Conservation (phyloP, 2,113 vertebrate genomes). For the Carassius carassius region DNA sequence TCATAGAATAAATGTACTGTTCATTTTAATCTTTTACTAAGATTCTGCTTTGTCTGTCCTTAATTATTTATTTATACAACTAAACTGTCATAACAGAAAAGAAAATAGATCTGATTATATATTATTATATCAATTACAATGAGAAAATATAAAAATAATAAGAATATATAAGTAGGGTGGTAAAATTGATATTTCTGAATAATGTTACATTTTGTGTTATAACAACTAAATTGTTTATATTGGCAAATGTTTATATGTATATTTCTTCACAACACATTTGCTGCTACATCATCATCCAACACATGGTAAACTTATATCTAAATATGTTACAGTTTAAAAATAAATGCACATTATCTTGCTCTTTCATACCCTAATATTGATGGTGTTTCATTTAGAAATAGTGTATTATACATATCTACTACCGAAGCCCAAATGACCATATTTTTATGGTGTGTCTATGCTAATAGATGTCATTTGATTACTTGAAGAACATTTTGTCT, state of each 20-base stretch:
- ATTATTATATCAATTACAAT: not conserved
- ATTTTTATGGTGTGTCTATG: not conserved
- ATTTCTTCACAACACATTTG: not conserved
- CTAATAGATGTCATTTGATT: not conserved
- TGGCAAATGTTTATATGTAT: not conserved
- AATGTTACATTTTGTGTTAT: not conserved
- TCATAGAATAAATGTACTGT: not conserved
- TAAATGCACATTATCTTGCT: not conserved
- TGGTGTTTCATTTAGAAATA: not conserved
- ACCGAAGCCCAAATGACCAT: not conserved
- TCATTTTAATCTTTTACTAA: not conserved
- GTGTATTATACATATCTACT: not conserved
- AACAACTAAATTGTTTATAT: not conserved
- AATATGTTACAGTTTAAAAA: not conserved
- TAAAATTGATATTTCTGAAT: not conserved
- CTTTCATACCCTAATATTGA: not conserved
- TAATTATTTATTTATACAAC: not conserved
- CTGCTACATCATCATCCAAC: not conserved
- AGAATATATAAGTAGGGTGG: not conserved
- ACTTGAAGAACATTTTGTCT: not conserved
- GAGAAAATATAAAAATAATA: not conserved
- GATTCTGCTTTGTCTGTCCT: not conserved
- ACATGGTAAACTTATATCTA: not conserved
- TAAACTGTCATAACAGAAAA: not conserved
- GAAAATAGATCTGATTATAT: not conserved